These are phyloP conservation scores for Pavo muticus DNA, from an alignment of 2,113 vertebrate species.

Conservation along the genomic window DNA sequence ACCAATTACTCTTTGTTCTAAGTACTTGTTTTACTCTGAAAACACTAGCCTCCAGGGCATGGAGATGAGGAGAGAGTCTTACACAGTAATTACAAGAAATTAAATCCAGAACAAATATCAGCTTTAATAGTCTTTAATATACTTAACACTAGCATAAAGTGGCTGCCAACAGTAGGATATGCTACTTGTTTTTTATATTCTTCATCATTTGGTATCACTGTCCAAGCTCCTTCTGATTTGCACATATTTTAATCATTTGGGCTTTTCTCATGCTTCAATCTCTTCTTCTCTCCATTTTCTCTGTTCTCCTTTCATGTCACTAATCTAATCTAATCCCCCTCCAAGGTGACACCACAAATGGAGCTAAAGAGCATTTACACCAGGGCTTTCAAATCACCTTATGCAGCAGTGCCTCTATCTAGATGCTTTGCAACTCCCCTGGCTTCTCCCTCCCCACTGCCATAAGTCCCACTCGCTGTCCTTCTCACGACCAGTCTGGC, in stretches of 20 bases:
- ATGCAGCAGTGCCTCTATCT: background rate
- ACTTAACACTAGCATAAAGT: background rate
- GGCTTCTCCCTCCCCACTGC: background rate
- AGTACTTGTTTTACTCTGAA: conserved; percentile 1
- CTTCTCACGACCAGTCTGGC: background rate
- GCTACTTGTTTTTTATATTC: background rate
- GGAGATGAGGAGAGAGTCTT: background rate
- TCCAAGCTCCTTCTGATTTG: background rate
- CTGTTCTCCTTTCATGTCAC: conserved; percentile 35
- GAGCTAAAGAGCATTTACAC: background rate
- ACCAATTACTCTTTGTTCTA: conserved; percentile 36
- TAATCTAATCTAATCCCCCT: conserved; percentile 52
- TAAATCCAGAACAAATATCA: conserved; percentile 29
- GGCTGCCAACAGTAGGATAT: background rate
- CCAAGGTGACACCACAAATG: conserved; percentile 46
- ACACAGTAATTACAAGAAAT: conserved; percentile 14
- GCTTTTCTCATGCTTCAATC: background rate
- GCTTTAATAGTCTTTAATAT: background rate
- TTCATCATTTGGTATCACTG: background rate
- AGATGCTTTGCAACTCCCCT: background rate
- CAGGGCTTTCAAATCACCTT: background rate
- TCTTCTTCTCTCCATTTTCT: background rate
- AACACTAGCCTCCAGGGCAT: background rate
- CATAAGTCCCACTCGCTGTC: background rate
- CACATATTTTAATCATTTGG: background rate